Evolutionary conservation across 2,888 invertebrate species (phyloP).

Genomic region (Petrophora chlorosata): DNA sequence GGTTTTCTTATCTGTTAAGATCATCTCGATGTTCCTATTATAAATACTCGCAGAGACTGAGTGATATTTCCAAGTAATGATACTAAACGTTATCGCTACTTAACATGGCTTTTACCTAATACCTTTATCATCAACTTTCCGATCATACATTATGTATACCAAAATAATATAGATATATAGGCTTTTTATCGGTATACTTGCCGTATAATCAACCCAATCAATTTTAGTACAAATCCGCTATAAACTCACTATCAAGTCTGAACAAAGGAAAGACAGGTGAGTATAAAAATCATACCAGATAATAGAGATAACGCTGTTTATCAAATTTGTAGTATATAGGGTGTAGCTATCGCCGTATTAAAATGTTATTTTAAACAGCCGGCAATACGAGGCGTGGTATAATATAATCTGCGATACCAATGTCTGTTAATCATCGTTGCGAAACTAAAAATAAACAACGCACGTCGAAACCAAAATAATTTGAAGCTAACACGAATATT

Average conservation of each 20-base stretch:
- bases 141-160: too few species aligned
- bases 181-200: conserved; percentile 50
- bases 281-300: conserved; percentile 57
- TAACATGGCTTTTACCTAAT: conserved; percentile 54
- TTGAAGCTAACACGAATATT: conserved; percentile 55
- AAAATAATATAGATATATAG: conserved; percentile 59
- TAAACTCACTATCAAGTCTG: conserved; percentile 56
- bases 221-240: conserved; percentile 66
- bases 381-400: conserved; percentile 50
- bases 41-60: conserved; percentile 47
- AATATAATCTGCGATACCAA: conserved; percentile 52
- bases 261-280: conserved; percentile 58
- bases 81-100: conserved; percentile 36
- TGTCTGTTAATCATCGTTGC: conserved; percentile 50
- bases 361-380: conserved; percentile 56
- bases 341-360: conserved; percentile 49
- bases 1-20: conserved; percentile 35
- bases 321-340: conserved; percentile 43
- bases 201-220: conserved; percentile 70
- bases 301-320: conserved; percentile 50
- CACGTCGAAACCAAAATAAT: conserved; percentile 58
- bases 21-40: conserved; percentile 35
- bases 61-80: conserved; percentile 44
- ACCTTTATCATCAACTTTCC: conserved; percentile 58
- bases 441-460: conserved; percentile 59